Base-by-base conservation (phyloP, 2,888 invertebrate genomes). In the Drosophila yooni region DNA sequence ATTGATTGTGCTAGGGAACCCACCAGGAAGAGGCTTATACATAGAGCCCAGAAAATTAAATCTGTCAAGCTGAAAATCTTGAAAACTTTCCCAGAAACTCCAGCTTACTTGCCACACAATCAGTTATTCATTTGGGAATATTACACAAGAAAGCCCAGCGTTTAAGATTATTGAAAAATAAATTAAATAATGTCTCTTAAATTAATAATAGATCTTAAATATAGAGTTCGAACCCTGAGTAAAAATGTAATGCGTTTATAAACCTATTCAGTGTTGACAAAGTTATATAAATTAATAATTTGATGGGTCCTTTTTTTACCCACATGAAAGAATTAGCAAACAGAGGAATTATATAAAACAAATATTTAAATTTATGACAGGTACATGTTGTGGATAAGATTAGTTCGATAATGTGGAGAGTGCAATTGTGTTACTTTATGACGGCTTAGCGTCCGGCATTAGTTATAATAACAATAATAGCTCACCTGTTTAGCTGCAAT, bases 401-500 rank as follows among this genome's bases (percentile, higher is more conserved):
- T 72, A 76, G 63, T 38, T 50, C 57, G 52, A 70, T 66, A 60
- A 48, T 13, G 40, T 25, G 40, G 13, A 8, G n/a, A 29, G 5
- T 13, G 21, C 31, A n/a, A 38, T 38, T 34, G 25, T 36, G 4
- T 11, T 50, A 51, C 54, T 70, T 71, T 76, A 76, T 57, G 50
- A 3, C 2, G 18, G 51, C 46, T 53, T 31, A 36, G 5, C 54
- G 11, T 13, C 31, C 18, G 61, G 27, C 25, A 58, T 70, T 46
- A 11, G 27, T 21, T 27, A 18, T 43, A 40, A 29, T 27, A 59
- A n/a, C n/a, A n/a, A 34, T 46, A 51, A 25, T 13, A 59, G 74
- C 72, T 70, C 56, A 88, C 87, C 87, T 79, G 78, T 7, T 83
- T 85, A 1, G 53, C 54, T 70, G 74, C 58, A 53, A 73, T 43